Percentiles rank a stretch among this genome's conserved stretches.
Evolutionary conservation across 35 echinoderm and acorn worm genomes (phyloP).

Genomic region (Patiria miniata): DNA sequence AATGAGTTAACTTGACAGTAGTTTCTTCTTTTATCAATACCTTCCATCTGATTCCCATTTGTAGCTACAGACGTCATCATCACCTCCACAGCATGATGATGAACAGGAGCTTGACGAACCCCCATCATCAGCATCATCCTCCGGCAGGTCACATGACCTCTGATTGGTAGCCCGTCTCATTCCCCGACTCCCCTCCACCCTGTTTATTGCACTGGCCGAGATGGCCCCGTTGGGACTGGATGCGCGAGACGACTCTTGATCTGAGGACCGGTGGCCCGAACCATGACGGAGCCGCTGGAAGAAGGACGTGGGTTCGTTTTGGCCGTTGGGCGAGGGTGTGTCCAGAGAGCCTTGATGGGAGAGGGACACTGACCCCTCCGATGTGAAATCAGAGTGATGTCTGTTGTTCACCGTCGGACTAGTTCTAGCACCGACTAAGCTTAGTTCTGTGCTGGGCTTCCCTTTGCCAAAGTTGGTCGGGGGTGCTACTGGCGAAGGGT

Average conservation of each 20-base stretch:
- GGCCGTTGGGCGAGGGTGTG: background rate
- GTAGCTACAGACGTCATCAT: constrained; percentile 64
- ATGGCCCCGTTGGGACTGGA: constrained; percentile 55
- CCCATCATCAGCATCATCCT: background rate
- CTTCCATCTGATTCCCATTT: constrained; percentile 98
- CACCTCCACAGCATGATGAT: constrained; percentile 55
- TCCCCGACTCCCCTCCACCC: constrained; percentile 72
- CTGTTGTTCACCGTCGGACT: constrained; percentile 26
- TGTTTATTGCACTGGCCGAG: constrained; percentile 76
- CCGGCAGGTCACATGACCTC: background rate
- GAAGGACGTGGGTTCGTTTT: constrained; percentile 19
- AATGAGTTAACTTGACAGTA: no score
- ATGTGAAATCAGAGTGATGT: constrained; percentile 44
- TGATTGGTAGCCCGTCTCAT: constrained; percentile 27
- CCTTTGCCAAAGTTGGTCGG: constrained; percentile 75
- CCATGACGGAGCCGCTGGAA: background rate
- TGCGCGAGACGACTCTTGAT: constrained; percentile 26
- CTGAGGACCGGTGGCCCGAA: constrained; percentile 1
- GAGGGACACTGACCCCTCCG: background rate
- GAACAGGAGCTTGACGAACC: constrained; percentile 40
- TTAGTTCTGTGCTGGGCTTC: constrained; percentile 75
- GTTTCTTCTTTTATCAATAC: constrained; percentile 21
- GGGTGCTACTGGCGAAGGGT: background rate
- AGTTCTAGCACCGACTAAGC: constrained; percentile 15
- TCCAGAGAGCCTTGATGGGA: background rate